Base-by-base conservation (phyloP, 2,888 invertebrate species). In the Acheta domesticus region DNA sequence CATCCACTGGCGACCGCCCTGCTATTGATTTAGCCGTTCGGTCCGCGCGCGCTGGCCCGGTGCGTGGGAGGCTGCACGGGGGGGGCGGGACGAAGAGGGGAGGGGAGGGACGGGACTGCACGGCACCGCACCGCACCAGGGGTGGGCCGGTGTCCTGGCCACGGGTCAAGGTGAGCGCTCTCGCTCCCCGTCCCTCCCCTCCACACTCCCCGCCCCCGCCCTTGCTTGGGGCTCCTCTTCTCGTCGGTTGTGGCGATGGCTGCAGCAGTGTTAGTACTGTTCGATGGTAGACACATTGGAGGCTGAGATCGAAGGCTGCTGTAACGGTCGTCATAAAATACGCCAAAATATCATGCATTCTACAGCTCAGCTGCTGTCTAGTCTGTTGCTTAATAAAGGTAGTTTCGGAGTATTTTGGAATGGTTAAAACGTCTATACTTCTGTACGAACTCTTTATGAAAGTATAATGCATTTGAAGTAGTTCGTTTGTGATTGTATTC, bases 21-120 rank as follows among this genome's bases (percentile, higher is more conserved):
- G 62, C 62, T 62, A 62, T 62, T 62, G 62, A 62, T 62, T 62
- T n/a, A 62, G 62, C 62, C 62, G 62, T 62, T 62, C 62, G 62
- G 62, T 62, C 62, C 62, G 62, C 62, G 62, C 36, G 36, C 36
- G 36, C 36, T 36, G 36, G 36, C 36, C 8, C 36, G 36, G 14
- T 62, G 62, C 62, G 62, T 62, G 62, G 62, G 62, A 62, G 62
- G 62, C 16, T 19, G 14, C 16, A n/a, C n/a, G 62, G 62, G 62
- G 14, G n/a, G 62, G 62, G 14, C 14, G 62, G n/a, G 62, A 8
- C 14, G n/a, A 62, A n/a, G n/a, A n/a, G n/a, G n/a, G n/a, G n/a
- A n/a, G n/a, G 62, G 62, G 5, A 2, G 19, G 4, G 62, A 62
- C 62, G 62, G 62, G 2, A 16, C 19, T 2, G 62, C 62, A 62